Conservation (phyloP, 35 echinoderm and acorn worm genomes). For the Stichopus chloronotus region DNA sequence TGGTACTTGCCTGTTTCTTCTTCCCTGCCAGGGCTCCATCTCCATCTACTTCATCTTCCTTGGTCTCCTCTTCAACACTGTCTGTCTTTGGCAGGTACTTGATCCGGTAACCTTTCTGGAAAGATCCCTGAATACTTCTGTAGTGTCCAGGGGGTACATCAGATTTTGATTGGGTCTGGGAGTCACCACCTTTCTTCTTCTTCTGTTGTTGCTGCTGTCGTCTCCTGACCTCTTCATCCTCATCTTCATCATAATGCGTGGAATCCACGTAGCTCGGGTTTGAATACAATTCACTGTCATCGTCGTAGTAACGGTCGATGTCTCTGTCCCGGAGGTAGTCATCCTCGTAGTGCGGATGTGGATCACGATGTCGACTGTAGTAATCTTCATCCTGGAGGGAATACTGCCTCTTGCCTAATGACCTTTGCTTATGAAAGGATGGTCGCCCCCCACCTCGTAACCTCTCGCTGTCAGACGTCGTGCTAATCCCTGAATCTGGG, state of each 20-base stretch:
- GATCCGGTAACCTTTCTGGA: slow-evolving; percentile 83
- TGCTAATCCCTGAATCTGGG: slow-evolving; percentile 96
- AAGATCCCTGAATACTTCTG: slow-evolving; percentile 88
- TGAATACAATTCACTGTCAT: slow-evolving; percentile 56
- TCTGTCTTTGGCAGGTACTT: slow-evolving; percentile 90
- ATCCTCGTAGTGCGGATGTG: slow-evolving; percentile 53
- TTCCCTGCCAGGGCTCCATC: slow-evolving; percentile 77
- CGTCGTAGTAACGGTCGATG: slow-evolving; percentile 40
- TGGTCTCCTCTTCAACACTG: slow-evolving; percentile 80
- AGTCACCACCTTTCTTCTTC: slow-evolving; percentile 61
- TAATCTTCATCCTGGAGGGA: slow-evolving; percentile 77
- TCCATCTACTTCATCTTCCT: slow-evolving; percentile 80
- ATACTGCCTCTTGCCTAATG: slow-evolving; percentile 70
- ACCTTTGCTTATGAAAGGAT: slow-evolving; percentile 52
- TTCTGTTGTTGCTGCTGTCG: slow-evolving; percentile 80
- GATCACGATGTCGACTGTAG: slow-evolving; percentile 39
- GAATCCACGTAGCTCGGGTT: slow-evolving; percentile 46
- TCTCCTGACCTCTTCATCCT: slow-evolving; percentile 60
- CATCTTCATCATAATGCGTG: slow-evolving; percentile 69
- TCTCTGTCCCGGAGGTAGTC: slow-evolving; percentile 55
- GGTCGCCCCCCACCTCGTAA: slow-evolving; percentile 46
- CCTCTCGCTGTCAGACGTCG: slow-evolving; percentile 88
- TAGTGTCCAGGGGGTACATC: slow-evolving; percentile 94
- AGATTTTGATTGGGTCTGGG: slow-evolving; percentile 59
- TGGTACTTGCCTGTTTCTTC: slow-evolving; percentile 57